Base-by-base conservation (phyloP, 2,888 invertebrate genomes). In the Eristalis tenax region DNA sequence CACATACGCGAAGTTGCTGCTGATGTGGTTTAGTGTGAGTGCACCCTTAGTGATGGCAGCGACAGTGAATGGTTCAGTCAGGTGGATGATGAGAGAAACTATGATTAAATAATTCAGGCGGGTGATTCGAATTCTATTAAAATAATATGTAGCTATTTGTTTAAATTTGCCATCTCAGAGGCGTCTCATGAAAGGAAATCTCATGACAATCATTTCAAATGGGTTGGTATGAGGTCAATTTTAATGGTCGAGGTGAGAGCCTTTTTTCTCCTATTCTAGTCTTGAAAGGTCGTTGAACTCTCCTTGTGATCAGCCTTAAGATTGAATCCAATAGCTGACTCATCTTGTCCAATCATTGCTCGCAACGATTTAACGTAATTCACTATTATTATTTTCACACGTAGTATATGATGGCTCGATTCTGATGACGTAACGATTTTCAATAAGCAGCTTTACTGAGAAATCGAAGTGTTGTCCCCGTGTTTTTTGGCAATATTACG, bases 21-120 rank as follows among this genome's bases (percentile, higher is more conserved):
- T 40, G 15, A 59, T 26, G 38, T 87, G 71, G 35, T 26, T 71
- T 76, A 18, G 83, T 83, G 59, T 87, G 15, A 11, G 78, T 64
- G 23, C 4, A 8, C 68, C 28, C 2, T n/a, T 56, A 59, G 23
- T 10, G 83, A 73, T 65, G 18, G 11, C 6, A 38, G 73, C 83
- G 87, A 56, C 75, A 73, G 57, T 15, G 13, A 57, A 56, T 23
- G 15, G 35, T 43, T 23, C 28, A 61, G 32, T 35, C 35, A 11
- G 18, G 75, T 73, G 88, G 76, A 1, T 13, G 61, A 81, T 80
- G 61, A 76, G 84, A 73, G 73, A 87, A 87, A 57, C 23, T 66
- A 10, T 0, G 1, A 1, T 50, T 66, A 75, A 66, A 75, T 66
- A 23, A 26, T 15, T 64, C 11, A 15, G 83, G 86, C 83, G 86